Evolutionary conservation across 1,140 invertebrate genomes (phyloP).

Genomic region (Drosophila rufa): DNA sequence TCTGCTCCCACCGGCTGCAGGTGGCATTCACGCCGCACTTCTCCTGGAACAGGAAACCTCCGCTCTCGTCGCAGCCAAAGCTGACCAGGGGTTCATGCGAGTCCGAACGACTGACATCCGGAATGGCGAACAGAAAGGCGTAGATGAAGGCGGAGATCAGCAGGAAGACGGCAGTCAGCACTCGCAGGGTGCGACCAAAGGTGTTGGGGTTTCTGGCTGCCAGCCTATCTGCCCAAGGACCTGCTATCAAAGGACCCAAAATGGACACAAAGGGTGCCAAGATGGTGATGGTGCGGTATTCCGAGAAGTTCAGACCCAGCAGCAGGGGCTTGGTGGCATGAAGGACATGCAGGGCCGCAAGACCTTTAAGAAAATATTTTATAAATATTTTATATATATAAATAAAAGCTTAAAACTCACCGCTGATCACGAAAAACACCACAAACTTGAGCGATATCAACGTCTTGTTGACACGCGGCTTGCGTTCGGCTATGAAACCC

Average conservation of each 20-base stretch:
- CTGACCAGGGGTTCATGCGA: conserved; percentile 87
- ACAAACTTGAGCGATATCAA: conserved; percentile 80
- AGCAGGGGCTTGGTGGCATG: conserved; percentile 90
- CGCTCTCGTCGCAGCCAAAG: conserved; percentile 89
- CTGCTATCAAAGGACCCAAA: conserved; percentile 89
- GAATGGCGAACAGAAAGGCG: conserved; percentile 88
- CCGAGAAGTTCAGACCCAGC: conserved; percentile 89
- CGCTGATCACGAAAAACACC: conserved; percentile 78
- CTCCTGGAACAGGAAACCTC: conserved; percentile 89
- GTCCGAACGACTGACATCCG: conserved; percentile 86
- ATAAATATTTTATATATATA: neutral
- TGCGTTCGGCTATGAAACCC: conserved; percentile 66
- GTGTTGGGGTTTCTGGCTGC: conserved; percentile 81
- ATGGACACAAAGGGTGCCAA: conserved; percentile 90
- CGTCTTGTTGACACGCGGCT: conserved; percentile 72
- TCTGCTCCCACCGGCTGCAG: conserved; percentile 89
- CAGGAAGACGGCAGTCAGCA: conserved; percentile 89
- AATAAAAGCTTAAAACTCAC: conserved; percentile 47
- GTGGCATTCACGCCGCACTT: conserved; percentile 87
- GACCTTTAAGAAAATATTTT: conserved; percentile 85
- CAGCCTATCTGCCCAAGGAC: conserved; percentile 89
- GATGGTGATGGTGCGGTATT: conserved; percentile 90
- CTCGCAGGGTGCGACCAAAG: conserved; percentile 85
- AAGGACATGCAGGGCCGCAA: conserved; percentile 91
- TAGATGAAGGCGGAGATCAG: conserved; percentile 89